These are phyloP conservation scores for Adelognathus sp. DNA, from an alignment of 2,888 invertebrate species.

Conservation along the genomic window DNA sequence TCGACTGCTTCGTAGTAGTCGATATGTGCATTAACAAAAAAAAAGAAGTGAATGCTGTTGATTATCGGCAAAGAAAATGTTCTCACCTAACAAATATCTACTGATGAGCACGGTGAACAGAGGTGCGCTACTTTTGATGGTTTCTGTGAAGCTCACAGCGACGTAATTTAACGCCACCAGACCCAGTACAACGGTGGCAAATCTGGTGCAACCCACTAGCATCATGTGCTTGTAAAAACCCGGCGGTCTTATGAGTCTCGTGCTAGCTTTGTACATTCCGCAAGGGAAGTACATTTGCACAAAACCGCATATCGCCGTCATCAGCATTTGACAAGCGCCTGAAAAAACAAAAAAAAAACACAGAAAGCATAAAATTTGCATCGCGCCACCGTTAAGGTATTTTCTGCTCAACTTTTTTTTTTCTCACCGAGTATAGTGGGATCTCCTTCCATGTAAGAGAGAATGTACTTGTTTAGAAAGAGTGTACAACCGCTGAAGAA, in stretches of 20 bases:
- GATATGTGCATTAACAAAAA: no score
- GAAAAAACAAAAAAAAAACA: slow-evolving; percentile 50
- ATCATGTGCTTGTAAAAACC: slow-evolving; percentile 89
- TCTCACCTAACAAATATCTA: slow-evolving; percentile 84
- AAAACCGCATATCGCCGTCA: slow-evolving; percentile 89
- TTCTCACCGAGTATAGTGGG: slow-evolving; percentile 87
- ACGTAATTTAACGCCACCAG: slow-evolving; percentile 89
- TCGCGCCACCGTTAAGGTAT: no score
- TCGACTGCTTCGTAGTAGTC: no score
- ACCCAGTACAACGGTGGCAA: slow-evolving; percentile 88
- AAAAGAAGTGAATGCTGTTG: no score
- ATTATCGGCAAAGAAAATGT: not conserved
- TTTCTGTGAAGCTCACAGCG: slow-evolving; percentile 91
- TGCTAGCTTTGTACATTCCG: slow-evolving; percentile 86
- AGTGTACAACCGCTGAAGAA: slow-evolving; percentile 90
- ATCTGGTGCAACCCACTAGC: slow-evolving; percentile 88
- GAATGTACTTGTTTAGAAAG: slow-evolving; percentile 90
- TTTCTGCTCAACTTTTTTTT: no score
- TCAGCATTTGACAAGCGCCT: slow-evolving; percentile 90
- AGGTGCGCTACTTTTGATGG: slow-evolving; percentile 91
- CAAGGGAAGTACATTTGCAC: slow-evolving; percentile 89
- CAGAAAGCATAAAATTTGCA: not conserved
- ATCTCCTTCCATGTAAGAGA: slow-evolving; percentile 88
- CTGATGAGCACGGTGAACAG: slow-evolving; percentile 90
- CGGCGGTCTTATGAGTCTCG: slow-evolving; percentile 84